Conservation (phyloP, 2,797 vertebrate species). For the Eulemur albifrons region DNA sequence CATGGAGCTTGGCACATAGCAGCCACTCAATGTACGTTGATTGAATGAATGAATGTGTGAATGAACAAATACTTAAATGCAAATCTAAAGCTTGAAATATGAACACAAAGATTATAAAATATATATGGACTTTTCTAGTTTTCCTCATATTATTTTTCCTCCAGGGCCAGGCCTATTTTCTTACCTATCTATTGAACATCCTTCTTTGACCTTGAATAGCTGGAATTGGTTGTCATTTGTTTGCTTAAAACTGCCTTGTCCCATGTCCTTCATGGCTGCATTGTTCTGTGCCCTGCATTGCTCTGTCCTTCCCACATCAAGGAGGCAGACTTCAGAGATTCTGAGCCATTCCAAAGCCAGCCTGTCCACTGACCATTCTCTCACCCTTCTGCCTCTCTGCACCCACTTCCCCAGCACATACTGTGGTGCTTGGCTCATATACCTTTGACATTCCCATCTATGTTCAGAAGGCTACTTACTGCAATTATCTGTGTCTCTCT, state of each 20-base stretch:
- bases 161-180: neutral
- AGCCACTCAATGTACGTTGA: neutral
- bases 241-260: neutral
- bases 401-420: neutral
- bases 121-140: neutral
- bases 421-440: neutral
- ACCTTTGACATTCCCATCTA: neutral
- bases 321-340: neutral
- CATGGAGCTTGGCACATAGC: neutral
- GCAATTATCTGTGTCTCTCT: neutral
- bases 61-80: neutral
- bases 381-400: neutral
- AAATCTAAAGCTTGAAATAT: neutral
- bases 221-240: neutral
- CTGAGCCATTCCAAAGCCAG: neutral
- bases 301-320: neutral
- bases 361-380: neutral
- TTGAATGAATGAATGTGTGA: neutral
- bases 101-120: neutral
- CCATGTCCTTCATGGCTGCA: neutral
- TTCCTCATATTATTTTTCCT: neutral
- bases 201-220: neutral
- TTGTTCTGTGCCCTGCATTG: neutral
- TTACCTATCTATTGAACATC: neutral
- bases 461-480: neutral